Conservation (phyloP, 2,888 invertebrate genomes). For the Dusona sp. region DNA sequence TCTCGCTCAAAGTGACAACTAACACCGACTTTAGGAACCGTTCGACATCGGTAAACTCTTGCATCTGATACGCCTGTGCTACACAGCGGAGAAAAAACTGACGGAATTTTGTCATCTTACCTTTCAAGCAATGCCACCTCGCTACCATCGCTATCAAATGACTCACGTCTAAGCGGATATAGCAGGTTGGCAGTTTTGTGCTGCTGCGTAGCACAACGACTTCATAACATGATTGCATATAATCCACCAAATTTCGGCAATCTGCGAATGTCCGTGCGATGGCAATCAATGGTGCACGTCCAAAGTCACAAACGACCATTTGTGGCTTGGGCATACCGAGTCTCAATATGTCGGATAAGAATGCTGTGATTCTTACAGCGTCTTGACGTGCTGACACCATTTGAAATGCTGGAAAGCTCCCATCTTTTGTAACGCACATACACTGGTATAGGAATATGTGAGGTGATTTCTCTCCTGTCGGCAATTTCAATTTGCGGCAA, state of each 20-base stretch:
- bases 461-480: no score
- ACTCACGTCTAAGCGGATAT: constrained; percentile 65
- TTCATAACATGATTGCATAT: constrained; percentile 61
- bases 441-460: no score
- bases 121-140: constrained; percentile 65
- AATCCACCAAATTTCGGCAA: constrained; percentile 55
- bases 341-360: constrained; percentile 57
- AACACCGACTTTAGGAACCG: constrained; percentile 57
- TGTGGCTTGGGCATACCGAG: constrained; percentile 49
- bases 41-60: constrained; percentile 44
- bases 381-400: no score
- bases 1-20: constrained; percentile 61
- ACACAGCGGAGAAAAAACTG: constrained; percentile 64
- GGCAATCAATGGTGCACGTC: constrained; percentile 64
- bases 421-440: no score
- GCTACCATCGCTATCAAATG: constrained; percentile 67
- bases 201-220: constrained; percentile 11
- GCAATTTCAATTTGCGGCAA: neutral
- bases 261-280: constrained; percentile 57
- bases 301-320: constrained; percentile 65
- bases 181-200: constrained; percentile 51
- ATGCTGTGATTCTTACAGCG: constrained; percentile 18
- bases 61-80: constrained; percentile 61
- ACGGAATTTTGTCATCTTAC: constrained; percentile 49
- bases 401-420: constrained; percentile 1